phyloP scores from a whole-genome alignment of 1,140 invertebrate genomes.

The Drosophila mojavensis region DNA sequence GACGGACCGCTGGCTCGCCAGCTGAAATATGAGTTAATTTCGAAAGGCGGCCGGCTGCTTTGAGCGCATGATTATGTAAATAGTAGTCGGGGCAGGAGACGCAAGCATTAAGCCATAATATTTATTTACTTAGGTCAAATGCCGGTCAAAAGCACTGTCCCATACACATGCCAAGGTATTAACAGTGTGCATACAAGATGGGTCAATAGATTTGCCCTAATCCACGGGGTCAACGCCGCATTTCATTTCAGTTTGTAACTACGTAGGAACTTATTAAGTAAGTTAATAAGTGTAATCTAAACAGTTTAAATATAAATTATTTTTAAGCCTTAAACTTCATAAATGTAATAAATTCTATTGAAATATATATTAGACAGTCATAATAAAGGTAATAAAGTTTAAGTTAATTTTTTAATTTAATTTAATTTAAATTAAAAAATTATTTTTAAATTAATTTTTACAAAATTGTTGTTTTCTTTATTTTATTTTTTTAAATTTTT shows the following conservation, averaged over 20 bases:
- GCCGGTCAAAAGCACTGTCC: conserved; percentile 4
- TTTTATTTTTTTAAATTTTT: no score
- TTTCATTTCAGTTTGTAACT: neutral
- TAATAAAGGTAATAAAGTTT: no score
- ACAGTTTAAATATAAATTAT: no score
- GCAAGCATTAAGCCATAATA: conserved; percentile 62
- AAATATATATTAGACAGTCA: no score
- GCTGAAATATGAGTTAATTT: conserved; percentile 66
- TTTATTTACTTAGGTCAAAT: conserved; percentile 66
- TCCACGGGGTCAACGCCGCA: neutral
- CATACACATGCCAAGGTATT: conserved; percentile 14
- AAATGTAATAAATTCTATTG: no score
- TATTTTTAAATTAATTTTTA: no score
- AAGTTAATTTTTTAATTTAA: no score
- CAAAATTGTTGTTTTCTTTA: no score
- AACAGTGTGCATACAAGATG: neutral
- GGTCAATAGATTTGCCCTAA: conserved; percentile 10
- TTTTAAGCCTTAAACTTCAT: no score
- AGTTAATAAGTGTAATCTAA: no score
- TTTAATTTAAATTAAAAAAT: no score
- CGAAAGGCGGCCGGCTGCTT: neutral
- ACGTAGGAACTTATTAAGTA: no score
- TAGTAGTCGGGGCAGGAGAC: conserved; percentile 39
- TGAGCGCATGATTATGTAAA: conserved; percentile 35
- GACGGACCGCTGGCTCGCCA: conserved; percentile 18